phyloP scores from a whole-genome alignment of 2,797 vertebrate species.

The Coregonus sp. region DNA sequence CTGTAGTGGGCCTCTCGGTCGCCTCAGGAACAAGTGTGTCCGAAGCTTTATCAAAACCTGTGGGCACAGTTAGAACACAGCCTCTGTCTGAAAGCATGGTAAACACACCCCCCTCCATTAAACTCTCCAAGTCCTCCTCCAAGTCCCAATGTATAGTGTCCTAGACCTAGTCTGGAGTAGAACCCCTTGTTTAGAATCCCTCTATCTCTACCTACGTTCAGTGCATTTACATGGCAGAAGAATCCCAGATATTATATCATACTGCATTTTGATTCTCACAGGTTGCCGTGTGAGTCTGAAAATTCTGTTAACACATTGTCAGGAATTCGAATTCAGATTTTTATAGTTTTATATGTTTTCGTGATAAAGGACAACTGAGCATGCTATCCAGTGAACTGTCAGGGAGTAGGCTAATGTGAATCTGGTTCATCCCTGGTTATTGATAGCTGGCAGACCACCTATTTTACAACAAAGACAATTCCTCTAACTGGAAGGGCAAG shows the following conservation, averaged over 20 bases:
- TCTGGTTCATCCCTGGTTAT: not conserved
- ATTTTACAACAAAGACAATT: slow-evolving; percentile 4
- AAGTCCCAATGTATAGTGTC: slow-evolving; percentile 71
- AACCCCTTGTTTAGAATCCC: slow-evolving; percentile 10
- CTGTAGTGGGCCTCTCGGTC: slow-evolving; percentile 44
- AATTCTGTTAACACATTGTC: slow-evolving; percentile 42
- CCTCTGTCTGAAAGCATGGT: slow-evolving; percentile 67
- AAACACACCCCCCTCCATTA: slow-evolving; percentile 67
- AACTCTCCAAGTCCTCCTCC: slow-evolving; percentile 54
- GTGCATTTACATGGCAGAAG: slow-evolving; percentile 71
- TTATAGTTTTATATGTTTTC: slow-evolving; percentile 38
- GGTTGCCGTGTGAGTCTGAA: not conserved
- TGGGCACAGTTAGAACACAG: slow-evolving; percentile 60
- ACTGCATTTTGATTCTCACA: not conserved
- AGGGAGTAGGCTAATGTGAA: not conserved
- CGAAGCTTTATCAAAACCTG: slow-evolving; percentile 54
- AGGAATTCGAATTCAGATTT: slow-evolving; percentile 16
- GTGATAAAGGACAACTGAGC: slow-evolving; percentile 32
- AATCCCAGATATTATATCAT: slow-evolving; percentile 15
- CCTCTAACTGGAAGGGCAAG: slow-evolving; percentile 18
- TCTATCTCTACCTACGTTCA: slow-evolving; percentile 18
- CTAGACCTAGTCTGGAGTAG: slow-evolving; percentile 56
- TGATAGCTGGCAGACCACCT: slow-evolving; percentile 17
- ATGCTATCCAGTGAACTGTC: not conserved
- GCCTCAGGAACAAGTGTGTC: slow-evolving; percentile 51